phyloP scores from a whole-genome alignment of 2,797 vertebrate species.

The Squalus acanthias region DNA sequence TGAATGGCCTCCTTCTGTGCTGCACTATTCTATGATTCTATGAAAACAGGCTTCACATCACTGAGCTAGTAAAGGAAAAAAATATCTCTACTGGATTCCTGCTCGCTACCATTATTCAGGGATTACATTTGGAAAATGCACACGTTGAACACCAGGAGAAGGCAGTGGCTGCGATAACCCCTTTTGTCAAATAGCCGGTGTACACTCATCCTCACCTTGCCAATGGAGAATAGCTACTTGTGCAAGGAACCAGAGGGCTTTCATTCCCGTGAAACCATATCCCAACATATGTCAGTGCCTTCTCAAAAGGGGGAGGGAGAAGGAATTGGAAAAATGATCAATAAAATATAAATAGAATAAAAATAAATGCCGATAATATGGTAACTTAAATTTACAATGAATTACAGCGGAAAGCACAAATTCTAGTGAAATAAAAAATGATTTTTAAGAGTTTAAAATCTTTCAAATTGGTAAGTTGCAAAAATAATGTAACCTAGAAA shows the following conservation, averaged over 20 bases:
- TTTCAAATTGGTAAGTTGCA: background rate
- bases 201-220: background rate
- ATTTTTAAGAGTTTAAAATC: background rate
- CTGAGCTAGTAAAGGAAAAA: background rate
- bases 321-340: background rate
- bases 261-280: background rate
- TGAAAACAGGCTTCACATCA: background rate
- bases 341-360: background rate
- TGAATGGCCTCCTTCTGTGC: background rate
- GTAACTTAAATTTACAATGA: background rate
- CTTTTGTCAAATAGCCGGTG: background rate
- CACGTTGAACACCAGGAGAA: background rate
- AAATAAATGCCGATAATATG: background rate
- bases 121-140: background rate
- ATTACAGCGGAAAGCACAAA: background rate
- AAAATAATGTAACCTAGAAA: background rate
- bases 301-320: background rate
- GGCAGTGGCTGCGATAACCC: background rate
- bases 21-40: background rate
- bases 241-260: background rate
- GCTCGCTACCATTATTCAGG: background rate
- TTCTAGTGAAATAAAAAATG: background rate
- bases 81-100: background rate
- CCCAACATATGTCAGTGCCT: background rate
- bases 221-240: background rate